Conservation (phyloP, 2,888 invertebrate genomes). For the Hoplodrina ambigua region DNA sequence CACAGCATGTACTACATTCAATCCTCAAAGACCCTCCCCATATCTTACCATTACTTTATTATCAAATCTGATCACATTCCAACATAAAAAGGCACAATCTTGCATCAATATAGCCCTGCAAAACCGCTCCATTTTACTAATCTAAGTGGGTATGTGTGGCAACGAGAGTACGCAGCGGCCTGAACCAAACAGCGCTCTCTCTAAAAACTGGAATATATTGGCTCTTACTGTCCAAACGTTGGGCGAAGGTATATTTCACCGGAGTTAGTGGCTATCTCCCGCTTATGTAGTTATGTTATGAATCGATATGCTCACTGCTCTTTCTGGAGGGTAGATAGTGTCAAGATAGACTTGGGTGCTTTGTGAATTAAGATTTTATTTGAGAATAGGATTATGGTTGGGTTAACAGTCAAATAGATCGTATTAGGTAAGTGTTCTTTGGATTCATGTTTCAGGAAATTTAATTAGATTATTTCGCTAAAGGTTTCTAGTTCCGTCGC, state of each 20-base stretch:
- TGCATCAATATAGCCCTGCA: conserved; percentile 36
- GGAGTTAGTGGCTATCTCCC: conserved; percentile 60
- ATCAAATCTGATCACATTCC: conserved; percentile 37
- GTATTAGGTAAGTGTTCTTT: background rate
- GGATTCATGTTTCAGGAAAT: background rate
- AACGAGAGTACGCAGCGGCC: conserved; percentile 44
- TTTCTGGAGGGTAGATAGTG: conserved; percentile 35
- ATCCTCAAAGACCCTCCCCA: conserved; percentile 10
- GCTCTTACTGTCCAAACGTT: conserved; percentile 62
- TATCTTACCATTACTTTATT: conserved; percentile 34
- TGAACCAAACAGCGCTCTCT: conserved; percentile 60
- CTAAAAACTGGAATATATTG: conserved; percentile 66
- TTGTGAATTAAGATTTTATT: conserved; percentile 25
- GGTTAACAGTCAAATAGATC: background rate
- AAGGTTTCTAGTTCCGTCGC: background rate
- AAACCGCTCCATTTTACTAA: conserved; percentile 57
- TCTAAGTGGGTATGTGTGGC: conserved; percentile 52
- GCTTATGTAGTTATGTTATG: conserved; percentile 53
- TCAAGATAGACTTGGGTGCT: conserved; percentile 38
- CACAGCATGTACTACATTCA: background rate
- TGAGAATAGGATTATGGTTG: conserved; percentile 5
- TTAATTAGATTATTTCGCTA: background rate
- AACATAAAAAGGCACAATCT: conserved; percentile 44
- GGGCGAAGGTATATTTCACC: conserved; percentile 64
- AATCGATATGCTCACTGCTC: conserved; percentile 50